Evolutionary conservation across 2,888 invertebrate species (phyloP), one percentile per base, ranked within the genome.

Genomic region (Ophion ventricosus): DNA sequence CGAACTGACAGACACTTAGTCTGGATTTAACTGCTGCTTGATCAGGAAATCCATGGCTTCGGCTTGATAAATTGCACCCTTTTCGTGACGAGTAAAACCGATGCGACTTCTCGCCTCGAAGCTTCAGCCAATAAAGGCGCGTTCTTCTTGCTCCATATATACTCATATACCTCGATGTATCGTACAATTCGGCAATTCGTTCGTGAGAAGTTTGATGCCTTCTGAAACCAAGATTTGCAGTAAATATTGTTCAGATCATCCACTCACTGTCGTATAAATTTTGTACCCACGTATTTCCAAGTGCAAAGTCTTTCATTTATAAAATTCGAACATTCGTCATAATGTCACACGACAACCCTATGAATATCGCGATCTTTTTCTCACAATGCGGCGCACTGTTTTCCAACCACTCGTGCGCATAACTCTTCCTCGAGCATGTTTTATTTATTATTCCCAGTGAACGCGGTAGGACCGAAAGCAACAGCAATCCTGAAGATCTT

Each of bases 11-110:
- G 90, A 90, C 89, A 88, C 92, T 91, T 91, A 91, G 91, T 92
- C 91, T 91, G 88, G 92, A 90, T 91, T 91, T 89, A 91, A 91
- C 90, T 91, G 89, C 88, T 91, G 90, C 91, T 92, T 92, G 92
- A 92, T 92, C 91, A 89, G 91, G 88, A 91, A 91, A 92, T 90
- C 91, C 91, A 86, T 77, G 85, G 78, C 83, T 84, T 90, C 89
- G 89, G 90, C 91, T 88, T 91, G 91, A 91, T 87, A 85, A 88
- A 90, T 91, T 86, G 87, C 85, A 77, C 86, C 85, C 85, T 74
- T 87, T 85, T 80, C 84, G 59, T 74, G 64, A 80, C 67, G 72
- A 66, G 66, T 54, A 57, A 70, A 74, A 74, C 72, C 73, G 67
- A 80, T 67, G 73, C 69, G 67, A 57, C 77, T 69, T 78, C 23